These are phyloP conservation scores for Trichogramma pretiosum DNA, from an alignment of 1,140 invertebrate species.

Conservation along the genomic window DNA sequence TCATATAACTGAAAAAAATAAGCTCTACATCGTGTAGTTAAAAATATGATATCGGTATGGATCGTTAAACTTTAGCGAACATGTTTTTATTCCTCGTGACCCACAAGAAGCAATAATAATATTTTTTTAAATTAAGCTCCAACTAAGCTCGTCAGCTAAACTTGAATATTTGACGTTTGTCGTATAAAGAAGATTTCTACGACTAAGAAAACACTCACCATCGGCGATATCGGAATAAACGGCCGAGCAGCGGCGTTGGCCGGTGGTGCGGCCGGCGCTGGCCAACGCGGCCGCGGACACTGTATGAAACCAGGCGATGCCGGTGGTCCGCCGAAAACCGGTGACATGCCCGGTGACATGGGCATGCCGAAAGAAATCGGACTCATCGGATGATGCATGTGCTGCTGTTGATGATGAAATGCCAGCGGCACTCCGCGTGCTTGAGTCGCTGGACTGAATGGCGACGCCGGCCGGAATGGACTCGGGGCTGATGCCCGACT, in stretches of 20 bases:
- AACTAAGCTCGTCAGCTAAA: no score
- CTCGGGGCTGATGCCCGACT: conserved; percentile 23
- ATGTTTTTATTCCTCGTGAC: no score
- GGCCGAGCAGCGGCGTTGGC: conserved; percentile 37
- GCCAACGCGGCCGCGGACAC: conserved; percentile 58
- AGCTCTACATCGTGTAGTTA: no score
- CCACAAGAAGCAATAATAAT: no score
- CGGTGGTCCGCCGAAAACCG: conserved; percentile 35
- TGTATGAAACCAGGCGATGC: conserved; percentile 40
- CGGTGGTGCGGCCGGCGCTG: conserved; percentile 41
- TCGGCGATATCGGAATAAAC: conserved; percentile 38
- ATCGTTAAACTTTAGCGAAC: no score
- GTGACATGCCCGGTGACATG: conserved; percentile 40
- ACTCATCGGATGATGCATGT: conserved; percentile 38
- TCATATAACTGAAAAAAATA: no score
- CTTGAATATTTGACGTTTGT: no score
- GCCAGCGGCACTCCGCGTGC: no score
- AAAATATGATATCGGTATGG: no score
- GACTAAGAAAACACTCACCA: no score
- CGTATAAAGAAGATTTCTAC: conserved; percentile 22
- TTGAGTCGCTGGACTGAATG: conserved; percentile 28
- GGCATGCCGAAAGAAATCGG: conserved; percentile 40
- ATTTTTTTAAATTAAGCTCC: no score
- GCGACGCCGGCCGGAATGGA: conserved; percentile 29
- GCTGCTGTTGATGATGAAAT: conserved; percentile 17